Evolutionary conservation across 2,888 invertebrate genomes (phyloP).

Genomic region (Drosophila mayaguana): DNA sequence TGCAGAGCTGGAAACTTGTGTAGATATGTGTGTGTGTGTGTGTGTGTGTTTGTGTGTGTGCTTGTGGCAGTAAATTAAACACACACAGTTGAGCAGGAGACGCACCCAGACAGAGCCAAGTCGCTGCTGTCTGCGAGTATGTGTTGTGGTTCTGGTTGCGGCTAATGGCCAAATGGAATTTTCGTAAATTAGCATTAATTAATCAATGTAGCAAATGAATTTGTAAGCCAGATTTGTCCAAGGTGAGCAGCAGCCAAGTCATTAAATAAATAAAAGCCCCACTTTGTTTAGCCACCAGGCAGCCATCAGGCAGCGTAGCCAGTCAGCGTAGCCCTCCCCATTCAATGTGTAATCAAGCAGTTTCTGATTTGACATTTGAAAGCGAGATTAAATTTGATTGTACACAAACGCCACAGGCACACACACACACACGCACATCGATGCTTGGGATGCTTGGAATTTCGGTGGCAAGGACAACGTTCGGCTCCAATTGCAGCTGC

Average conservation of each 20-base stretch:
- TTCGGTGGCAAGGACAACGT: constrained; percentile 48
- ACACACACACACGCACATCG: neutral
- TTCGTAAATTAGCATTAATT: constrained; percentile 79
- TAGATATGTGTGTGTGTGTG: constrained; percentile 1
- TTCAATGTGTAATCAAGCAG: constrained; percentile 54
- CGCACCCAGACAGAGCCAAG: constrained; percentile 11
- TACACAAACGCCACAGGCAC: constrained; percentile 37
- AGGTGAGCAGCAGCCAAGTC: constrained; percentile 50
- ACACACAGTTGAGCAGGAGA: constrained; percentile 31
- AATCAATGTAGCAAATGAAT: constrained; percentile 77
- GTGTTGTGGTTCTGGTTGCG: constrained; percentile 37
- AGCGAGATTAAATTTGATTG: constrained; percentile 69
- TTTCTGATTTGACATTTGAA: constrained; percentile 65
- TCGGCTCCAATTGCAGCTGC: constrained; percentile 29
- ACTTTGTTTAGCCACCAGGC: constrained; percentile 27
- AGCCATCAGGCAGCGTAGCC: neutral
- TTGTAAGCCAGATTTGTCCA: constrained; percentile 61
- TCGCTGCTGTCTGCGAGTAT: constrained; percentile 23
- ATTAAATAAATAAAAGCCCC: constrained; percentile 64
- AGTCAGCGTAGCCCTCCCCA: constrained; percentile 28
- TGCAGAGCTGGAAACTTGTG: constrained; percentile 17
- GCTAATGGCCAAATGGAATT: constrained; percentile 72
- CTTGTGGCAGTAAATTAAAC: constrained; percentile 60
- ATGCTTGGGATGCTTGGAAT: constrained; percentile 1
- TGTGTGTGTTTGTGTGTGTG: constrained; percentile 13